phyloP scores from a whole-genome alignment of 2,113 vertebrate species.

The Lepus americanus region DNA sequence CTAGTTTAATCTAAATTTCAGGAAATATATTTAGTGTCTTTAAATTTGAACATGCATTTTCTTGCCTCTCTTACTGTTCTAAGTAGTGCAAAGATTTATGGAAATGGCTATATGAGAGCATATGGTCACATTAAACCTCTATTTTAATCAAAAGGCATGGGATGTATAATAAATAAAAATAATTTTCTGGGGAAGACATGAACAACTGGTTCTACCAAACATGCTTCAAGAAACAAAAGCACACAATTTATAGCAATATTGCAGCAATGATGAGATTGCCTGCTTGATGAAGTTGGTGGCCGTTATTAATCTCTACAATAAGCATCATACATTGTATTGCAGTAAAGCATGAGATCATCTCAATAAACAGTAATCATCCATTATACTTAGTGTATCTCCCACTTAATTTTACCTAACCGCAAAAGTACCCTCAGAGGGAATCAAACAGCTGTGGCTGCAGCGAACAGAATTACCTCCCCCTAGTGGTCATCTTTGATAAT shows the following conservation, averaged over 20 bases:
- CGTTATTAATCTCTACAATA: neutral
- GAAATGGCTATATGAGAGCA: conserved; percentile 15
- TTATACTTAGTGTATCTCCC: neutral
- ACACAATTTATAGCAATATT: conserved; percentile 37
- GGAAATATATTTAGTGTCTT: conserved; percentile 35
- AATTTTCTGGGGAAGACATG: neutral
- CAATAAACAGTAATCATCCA: neutral
- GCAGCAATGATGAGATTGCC: neutral
- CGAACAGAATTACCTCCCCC: conserved; percentile 7
- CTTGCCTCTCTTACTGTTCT: neutral
- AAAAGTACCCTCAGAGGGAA: neutral
- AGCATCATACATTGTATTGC: conserved; percentile 1
- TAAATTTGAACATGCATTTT: neutral
- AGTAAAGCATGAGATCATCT: neutral
- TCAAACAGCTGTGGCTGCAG: neutral
- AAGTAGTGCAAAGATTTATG: conserved; percentile 35
- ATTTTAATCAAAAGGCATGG: neutral
- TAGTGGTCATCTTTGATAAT: conserved; percentile 32
- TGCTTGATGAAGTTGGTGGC: neutral
- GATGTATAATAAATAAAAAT: conserved; percentile 38
- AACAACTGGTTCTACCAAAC: neutral
- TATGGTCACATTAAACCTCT: neutral
- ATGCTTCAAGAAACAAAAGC: conserved; percentile 35
- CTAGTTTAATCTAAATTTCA: conserved; percentile 28
- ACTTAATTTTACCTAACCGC: conserved; percentile 23